Base-by-base conservation (phyloP, 1,140 invertebrate genomes). In the Drosophila arizonae region DNA sequence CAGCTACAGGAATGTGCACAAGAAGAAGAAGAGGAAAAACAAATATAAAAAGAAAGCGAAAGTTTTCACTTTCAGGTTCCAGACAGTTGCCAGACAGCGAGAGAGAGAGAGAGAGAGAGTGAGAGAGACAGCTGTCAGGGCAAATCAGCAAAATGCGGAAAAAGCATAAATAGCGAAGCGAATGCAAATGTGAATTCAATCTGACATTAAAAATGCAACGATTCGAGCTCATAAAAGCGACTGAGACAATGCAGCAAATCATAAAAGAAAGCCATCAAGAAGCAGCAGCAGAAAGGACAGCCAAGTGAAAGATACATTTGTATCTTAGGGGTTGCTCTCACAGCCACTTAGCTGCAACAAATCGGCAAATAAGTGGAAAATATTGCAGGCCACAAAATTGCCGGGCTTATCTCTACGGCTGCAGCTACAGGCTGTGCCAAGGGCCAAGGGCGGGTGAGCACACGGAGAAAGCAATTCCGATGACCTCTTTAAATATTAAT, bases 401-500 rank as follows among this genome's bases (percentile, higher is more conserved):
- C 76, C 74, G n/a, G 64, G 30, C 72, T 67, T 75, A 76, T 76
- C 73, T 67, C 48, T 41, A 61, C 11, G 24, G 61, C 48, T 67
- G 54, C 76, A 67, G 65, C 24, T 3, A 36, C 41, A 24, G 57
- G 39, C 43, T 43, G 58, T 55, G 72, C 4, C 21, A 9, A 8
- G 15, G 24, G 48, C 6, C 0, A 17, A 17, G 17, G 21, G 21
- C 21, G 52, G 13, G 15, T n/a, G 28, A 8, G 39, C n/a, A 21
- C 9, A 24, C 4, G 13, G 39, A 30, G 73, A 72, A 88, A 84
- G 60, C 84, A 89, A 89, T 88, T 89, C 85, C 84, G 84, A 88
- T 88, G 84, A 84, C 80, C 84, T 89, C 80, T 89, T 88, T 88
- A 88, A 88, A 88, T 88, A 88, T 88, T 88, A 88, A 88, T 88